Base-by-base conservation (phyloP, 1,140 invertebrate genomes). In the Drosophila ercepeae region DNA sequence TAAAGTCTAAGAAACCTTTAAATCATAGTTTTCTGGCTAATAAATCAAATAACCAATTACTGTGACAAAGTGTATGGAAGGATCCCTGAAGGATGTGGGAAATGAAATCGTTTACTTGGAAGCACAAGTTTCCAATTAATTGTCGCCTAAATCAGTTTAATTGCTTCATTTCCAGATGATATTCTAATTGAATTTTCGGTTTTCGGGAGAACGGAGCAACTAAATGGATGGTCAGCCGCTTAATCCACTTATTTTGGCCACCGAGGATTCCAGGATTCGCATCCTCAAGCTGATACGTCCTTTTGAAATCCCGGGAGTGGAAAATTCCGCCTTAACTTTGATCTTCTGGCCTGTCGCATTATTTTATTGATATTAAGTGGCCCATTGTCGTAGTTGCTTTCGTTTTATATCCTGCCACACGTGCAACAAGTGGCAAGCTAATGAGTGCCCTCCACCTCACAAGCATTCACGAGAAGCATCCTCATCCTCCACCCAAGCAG, bases 361-460 rank as follows among this genome's bases (percentile, higher is more conserved):
- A 65, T 64, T 57, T 71, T 58, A 72, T 72, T 53, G 48, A 23
- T 60, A 57, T 59, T 36, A 64, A 81, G 77, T 51, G 19, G n/a
- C 27, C 36, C 6, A 11, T 13, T 41, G 44, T 51, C 13, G 29
- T 11, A 25, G 9, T 11, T 21, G 11, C 3, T 27, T 21, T 16
- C 4, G 14, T 48, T 23, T 36, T 9, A 36, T 14, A 7, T 7
- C 16, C 42, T n/a, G n/a, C 11, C 3, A 18, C 2, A 7, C n/a
- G 4, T 53, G 58, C 64, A 81, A 79, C 70, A 75, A 79, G 76
- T 75, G 68, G 36, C 57, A 25, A 44, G 58, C 65, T 77, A 77
- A 77, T 76, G 57, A 60, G 57, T 13, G 11, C 13, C 7, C 7
- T 9, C 34, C 34, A 13, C 34, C 34, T 36, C 34, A 13, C 7